Conservation (phyloP, 2,888 invertebrate genomes). For the Cerastis rubricosa region DNA sequence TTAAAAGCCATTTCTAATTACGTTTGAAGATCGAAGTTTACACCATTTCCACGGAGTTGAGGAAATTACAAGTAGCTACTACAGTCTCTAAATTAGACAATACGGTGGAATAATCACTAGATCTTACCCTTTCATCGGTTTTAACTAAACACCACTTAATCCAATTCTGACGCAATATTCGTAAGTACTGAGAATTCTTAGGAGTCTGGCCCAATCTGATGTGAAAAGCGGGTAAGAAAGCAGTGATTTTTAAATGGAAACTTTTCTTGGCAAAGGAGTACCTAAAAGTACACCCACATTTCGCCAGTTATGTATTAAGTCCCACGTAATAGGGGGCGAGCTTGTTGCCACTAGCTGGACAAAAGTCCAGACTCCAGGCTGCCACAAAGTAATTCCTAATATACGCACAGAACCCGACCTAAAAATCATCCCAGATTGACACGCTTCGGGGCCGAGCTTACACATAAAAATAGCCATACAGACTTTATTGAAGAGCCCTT, state of each 20-base stretch:
- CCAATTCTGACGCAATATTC: slow-evolving; percentile 72
- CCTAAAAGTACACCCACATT: neutral
- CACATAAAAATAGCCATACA: neutral
- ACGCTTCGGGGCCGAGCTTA: neutral
- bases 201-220: slow-evolving; percentile 48
- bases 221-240: neutral
- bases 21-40: slow-evolving; percentile 61
- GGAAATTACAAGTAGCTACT: slow-evolving; percentile 63
- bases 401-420: neutral
- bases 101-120: slow-evolving; percentile 65
- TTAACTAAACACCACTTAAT: slow-evolving; percentile 76
- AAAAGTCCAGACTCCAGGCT: neutral
- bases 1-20: slow-evolving; percentile 58
- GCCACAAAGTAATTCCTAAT: neutral
- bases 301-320: neutral
- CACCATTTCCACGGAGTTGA: slow-evolving; percentile 26
- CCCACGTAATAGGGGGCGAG: neutral
- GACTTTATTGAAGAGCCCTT: neutral
- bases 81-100: slow-evolving; percentile 62
- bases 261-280: neutral
- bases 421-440: neutral
- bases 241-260: neutral
- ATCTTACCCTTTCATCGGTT: slow-evolving; percentile 73
- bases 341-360: neutral
- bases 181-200: slow-evolving; percentile 57